A percentile compares a stretch with the other conserved stretches of the same genome.
Conservation (phyloP, 2,113 vertebrate genomes). For the Suncus etruscus region DNA sequence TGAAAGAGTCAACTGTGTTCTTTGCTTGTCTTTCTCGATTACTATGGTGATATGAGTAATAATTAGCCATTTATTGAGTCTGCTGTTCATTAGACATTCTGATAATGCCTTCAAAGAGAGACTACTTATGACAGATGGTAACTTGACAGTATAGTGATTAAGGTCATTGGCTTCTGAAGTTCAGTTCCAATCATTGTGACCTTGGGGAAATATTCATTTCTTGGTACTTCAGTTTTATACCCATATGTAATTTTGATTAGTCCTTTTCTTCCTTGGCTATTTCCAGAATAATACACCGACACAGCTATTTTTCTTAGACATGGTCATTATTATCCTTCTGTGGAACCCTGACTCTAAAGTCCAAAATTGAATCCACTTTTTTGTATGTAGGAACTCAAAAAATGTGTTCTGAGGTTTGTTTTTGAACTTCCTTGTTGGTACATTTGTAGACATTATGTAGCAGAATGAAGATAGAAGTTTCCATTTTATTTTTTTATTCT, state of each 20-base stretch:
- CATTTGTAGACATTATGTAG: not conserved
- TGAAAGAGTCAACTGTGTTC: conserved; percentile 26
- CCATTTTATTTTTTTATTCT: not conserved
- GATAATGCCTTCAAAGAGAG: not conserved
- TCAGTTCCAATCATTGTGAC: not conserved
- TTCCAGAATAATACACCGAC: not conserved
- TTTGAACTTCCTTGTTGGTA: not conserved
- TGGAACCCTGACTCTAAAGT: not conserved
- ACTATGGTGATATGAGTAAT: not conserved
- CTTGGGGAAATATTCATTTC: not conserved
- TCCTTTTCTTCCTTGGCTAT: not conserved
- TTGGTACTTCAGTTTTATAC: conserved; percentile 37
- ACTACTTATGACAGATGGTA: not conserved
- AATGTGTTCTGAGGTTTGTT: not conserved
- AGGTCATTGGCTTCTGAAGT: not conserved
- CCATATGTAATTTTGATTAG: not conserved
- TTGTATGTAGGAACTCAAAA: not conserved
- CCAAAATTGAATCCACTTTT: not conserved
- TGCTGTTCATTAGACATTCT: not conserved
- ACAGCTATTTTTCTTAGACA: not conserved
- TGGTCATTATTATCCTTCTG: not conserved
- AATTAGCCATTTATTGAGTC: conserved; percentile 14
- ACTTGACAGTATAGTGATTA: not conserved
- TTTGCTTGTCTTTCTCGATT: conserved; percentile 14
- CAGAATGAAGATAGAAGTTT: not conserved